Evolutionary conservation across 2,113 vertebrate genomes (phyloP).

Genomic region (Tapirus terrestris): DNA sequence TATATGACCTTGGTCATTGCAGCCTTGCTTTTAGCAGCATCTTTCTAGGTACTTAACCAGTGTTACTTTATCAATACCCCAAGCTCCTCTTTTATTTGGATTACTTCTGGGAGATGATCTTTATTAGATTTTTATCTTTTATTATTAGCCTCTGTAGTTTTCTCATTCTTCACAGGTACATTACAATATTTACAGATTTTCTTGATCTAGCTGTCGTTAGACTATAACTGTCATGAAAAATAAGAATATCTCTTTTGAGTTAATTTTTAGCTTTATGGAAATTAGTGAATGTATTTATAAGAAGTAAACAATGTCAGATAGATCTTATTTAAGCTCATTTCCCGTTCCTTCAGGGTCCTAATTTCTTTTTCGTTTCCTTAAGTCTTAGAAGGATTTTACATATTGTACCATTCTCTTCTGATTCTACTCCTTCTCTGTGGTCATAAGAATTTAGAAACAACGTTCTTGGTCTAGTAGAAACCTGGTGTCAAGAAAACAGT

Average conservation of each 20-base stretch:
- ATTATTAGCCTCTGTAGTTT: neutral
- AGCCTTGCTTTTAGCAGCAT: neutral
- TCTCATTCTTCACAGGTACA: slow-evolving; percentile 15
- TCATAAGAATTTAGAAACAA: slow-evolving; percentile 34
- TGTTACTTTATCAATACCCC: neutral
- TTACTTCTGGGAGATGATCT: neutral
- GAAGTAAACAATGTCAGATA: slow-evolving; percentile 2
- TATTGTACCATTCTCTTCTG: slow-evolving; percentile 6
- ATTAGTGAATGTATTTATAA: slow-evolving; percentile 20
- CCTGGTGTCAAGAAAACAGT: neutral
- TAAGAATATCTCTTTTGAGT: neutral
- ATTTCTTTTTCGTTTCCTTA: slow-evolving; percentile 37
- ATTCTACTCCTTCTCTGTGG: neutral
- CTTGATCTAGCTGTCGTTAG: neutral
- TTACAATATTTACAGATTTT: slow-evolving; percentile 40
- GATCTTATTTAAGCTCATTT: slow-evolving; percentile 11
- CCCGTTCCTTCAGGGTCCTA: neutral
- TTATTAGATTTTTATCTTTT: slow-evolving; percentile 32
- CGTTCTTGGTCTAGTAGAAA: slow-evolving; percentile 42
- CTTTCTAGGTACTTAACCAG: neutral
- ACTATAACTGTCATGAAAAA: neutral
- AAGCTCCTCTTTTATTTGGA: slow-evolving; percentile 30
- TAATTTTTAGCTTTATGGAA: slow-evolving; percentile 54
- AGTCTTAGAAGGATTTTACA: slow-evolving; percentile 18
- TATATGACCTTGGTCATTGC: neutral